Evolutionary conservation across 2,888 invertebrate species (phyloP), one percentile per base, ranked within the genome.

Genomic region (Vandiemenella viatica): DNA sequence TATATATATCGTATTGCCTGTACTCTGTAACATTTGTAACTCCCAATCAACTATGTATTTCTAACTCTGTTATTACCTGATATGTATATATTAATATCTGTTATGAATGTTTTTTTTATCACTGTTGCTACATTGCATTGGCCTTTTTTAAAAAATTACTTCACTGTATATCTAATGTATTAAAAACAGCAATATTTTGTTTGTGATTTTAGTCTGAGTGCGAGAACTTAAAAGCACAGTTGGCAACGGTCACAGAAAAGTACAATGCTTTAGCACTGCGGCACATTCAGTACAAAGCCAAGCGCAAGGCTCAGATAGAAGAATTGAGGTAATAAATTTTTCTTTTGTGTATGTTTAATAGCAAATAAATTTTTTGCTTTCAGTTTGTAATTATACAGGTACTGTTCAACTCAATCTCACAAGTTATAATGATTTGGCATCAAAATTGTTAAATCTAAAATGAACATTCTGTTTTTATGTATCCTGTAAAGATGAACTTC

Each of bases 251-350:
- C 18, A 61, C 59, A 17, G 63, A 63, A 50, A 63, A 62, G 47
- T 63, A 63, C 47, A 63, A 63, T 55, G 54, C 58, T 41, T 52
- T 63, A 37, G 63, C 60, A 23, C 55, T 63, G 22, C 57, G 59
- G 40, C 62, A 63, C 50, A 60, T 63, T 23, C 62, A 62, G 52
- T 59, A 60, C 48, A 62, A 62, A 53, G 55, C 62, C 6, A 62
- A 61, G 50, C 56, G 61, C 45, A 61, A 60, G 55, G 59, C 61
- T 49, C 62, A 61, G 52, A 57, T 63, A 13, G 61, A 62, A 43
- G 60, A 62, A 52, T 52, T 61, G 23, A 60, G 61, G 62, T 60
- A 55, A 51, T 44, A 43, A 20, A 38, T n/a, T 20, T 13, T 19
- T 43, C n/a, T n/a, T n/a, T n/a, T n/a, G n/a, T n/a, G n/a, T n/a